phyloP scores from a whole-genome alignment of 2,888 invertebrate genomes.

The Ganaspis brasiliensis region DNA sequence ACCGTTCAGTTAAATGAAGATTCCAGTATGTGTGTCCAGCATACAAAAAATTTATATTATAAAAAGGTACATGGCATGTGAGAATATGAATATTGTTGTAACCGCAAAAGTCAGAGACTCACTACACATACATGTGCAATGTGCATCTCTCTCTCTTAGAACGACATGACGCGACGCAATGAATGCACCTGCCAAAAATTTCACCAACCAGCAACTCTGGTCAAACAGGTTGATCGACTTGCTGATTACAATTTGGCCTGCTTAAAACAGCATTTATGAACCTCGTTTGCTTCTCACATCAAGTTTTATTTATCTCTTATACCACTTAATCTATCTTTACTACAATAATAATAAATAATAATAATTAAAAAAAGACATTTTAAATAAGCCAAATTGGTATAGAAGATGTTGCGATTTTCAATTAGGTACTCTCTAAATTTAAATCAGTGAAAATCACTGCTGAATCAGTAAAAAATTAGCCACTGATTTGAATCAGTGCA shows the following conservation, averaged over 20 bases:
- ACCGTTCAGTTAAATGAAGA: conserved; percentile 64
- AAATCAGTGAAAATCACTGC: too few species aligned
- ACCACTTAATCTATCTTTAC: too few species aligned
- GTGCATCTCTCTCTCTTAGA: too few species aligned
- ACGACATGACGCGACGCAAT: neutral
- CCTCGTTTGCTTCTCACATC: neutral
- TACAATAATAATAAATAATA: too few species aligned
- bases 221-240: conserved; percentile 13
- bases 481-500: too few species aligned
- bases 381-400: too few species aligned
- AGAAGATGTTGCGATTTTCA: too few species aligned
- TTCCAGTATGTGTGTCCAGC: conserved; percentile 44
- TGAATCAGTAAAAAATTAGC: too few species aligned
- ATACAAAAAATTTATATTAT: neutral
- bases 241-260: neutral
- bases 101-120: neutral
- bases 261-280: conserved; percentile 4
- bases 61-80: neutral
- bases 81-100: neutral
- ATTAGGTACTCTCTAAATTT: too few species aligned
- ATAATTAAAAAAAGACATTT: too few species aligned
- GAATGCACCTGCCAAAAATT: conserved; percentile 24
- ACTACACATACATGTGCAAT: neutral
- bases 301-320: neutral
- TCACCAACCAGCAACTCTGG: neutral